These are phyloP conservation scores for Pyrrhia umbra DNA, from an alignment of 2,888 invertebrate species.

Conservation along the genomic window DNA sequence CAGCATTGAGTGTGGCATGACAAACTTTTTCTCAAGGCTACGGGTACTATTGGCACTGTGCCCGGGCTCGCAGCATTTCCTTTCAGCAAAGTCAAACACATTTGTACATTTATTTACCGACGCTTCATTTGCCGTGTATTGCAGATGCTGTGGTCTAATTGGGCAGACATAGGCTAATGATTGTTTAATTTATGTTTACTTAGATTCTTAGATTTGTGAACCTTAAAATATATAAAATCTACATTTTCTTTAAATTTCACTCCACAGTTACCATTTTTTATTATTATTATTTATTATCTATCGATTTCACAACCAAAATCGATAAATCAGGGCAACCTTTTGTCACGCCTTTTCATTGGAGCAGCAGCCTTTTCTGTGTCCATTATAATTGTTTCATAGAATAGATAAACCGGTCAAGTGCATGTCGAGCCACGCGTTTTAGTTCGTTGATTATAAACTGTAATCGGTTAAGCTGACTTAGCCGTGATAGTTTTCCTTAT, in stretches of 20 bases:
- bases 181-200: too few species aligned
- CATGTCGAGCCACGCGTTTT: too few species aligned
- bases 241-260: too few species aligned
- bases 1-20: conserved; percentile 7
- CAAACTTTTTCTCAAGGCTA: conserved; percentile 46
- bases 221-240: too few species aligned
- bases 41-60: conserved; percentile 41
- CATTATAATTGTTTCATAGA: too few species aligned
- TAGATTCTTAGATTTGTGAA: too few species aligned
- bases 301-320: neutral
- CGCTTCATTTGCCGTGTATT: conserved; percentile 19
- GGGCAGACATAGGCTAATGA: neutral
- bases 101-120: conserved; percentile 28
- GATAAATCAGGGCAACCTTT: neutral
- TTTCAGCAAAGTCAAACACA: conserved; percentile 36
- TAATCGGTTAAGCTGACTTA: too few species aligned
- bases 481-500: too few species aligned
- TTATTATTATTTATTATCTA: neutral
- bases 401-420: too few species aligned
- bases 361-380: neutral
- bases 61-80: conserved; percentile 41
- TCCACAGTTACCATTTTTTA: too few species aligned
- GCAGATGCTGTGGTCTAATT: conserved; percentile 15
- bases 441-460: too few species aligned
- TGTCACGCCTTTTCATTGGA: neutral